Base-by-base conservation (phyloP, 2,113 vertebrate species). In the Urocitellus parryii region DNA sequence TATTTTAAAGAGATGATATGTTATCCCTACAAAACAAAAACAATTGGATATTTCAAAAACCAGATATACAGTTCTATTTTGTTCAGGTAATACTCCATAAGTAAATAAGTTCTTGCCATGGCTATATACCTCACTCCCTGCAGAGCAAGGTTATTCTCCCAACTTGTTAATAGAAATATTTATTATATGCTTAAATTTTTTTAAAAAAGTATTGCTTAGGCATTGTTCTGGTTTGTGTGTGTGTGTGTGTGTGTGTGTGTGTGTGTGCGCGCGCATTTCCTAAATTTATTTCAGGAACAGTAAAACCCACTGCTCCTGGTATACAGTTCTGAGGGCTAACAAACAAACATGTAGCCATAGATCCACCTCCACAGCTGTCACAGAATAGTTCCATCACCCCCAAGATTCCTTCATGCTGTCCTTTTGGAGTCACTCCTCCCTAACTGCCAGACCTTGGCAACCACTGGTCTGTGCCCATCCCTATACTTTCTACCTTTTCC, bases 1-100 rank as follows among this genome's bases (percentile, higher is more conserved):
- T 51, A 65, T 89, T 90, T 93, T 83, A 94, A 92, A 93, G 56
- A 89, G 58, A 42, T 42, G 74, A 24, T 24, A 34, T 61, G 5
- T 18, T 17, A 84, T 67, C 20, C 29, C 27, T 45, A 37, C 6
- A 73, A 90, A 78, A 61, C 45, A 78, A 65, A 48, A 76, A 88
- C 76, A 87, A 70, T 9, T 45, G 10, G 34, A 7, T 32, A 92
- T n/a, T 70, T 81, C 53, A 37, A 17, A 88, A 72, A 45, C 48
- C 37, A 53, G 45, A 76, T 45, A 45, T 45, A 45, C 42, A 45
- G 29, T 63, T 96, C 32, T 18, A 27, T 72, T 91, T 81, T 74
- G 34, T 88, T 92, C 34, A 70, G 48, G 53, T 73, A 87, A 78
- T 81, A 74, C 6, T 56, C 34, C n/a, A 2, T 17, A 56, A 63